Conservation (phyloP, 2,888 invertebrate species). For the Netelia melanura region DNA sequence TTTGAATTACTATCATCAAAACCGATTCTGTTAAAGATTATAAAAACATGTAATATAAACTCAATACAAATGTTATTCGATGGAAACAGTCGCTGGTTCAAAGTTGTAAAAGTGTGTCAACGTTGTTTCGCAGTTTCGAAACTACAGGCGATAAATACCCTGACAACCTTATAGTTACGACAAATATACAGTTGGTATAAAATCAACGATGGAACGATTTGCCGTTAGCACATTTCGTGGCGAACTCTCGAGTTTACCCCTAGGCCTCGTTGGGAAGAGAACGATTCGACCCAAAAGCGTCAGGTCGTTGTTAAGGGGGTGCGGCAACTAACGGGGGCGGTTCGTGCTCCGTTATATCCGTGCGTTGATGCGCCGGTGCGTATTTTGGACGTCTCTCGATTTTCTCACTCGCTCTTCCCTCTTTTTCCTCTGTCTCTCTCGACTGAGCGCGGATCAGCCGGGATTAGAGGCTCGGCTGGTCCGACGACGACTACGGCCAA, state of each 20-base stretch:
- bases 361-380: constrained; percentile 54
- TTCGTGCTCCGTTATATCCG: constrained; percentile 38
- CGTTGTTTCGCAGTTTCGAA: background rate
- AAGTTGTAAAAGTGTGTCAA: background rate
- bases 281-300: constrained; percentile 9
- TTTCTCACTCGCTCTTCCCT: constrained; percentile 36
- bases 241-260: background rate
- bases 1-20: background rate
- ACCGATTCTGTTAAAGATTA: background rate
- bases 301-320: background rate
- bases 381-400: constrained; percentile 17
- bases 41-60: background rate
- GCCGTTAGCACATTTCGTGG: background rate
- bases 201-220: background rate
- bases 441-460: constrained; percentile 82
- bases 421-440: constrained; percentile 66
- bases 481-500: constrained; percentile 48
- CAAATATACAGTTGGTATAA: background rate
- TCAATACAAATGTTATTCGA: background rate
- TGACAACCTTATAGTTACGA: background rate
- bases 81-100: background rate
- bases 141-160: background rate
- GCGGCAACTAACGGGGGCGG: constrained; percentile 28
- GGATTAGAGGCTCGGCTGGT: constrained; percentile 75
- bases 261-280: background rate